Evolutionary conservation across 2,888 invertebrate species (phyloP).

Genomic region (Pseudeuparius sepicola): DNA sequence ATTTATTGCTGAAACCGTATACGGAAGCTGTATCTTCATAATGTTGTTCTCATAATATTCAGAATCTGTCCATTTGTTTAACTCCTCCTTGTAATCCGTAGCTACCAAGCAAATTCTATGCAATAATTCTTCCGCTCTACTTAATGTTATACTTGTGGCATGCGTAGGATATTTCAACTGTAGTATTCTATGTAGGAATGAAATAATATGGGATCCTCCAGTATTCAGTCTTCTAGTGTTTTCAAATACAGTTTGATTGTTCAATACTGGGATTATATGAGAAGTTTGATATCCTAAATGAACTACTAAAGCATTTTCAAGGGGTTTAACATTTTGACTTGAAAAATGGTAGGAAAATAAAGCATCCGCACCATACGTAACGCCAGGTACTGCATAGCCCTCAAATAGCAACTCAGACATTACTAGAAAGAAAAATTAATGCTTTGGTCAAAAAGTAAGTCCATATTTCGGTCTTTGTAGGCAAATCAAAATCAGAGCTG

Average conservation of each 20-base stretch:
- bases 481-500: no score
- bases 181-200: conserved; percentile 74
- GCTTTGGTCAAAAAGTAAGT: no score
- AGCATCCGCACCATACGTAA: conserved; percentile 81
- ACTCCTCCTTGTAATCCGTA: conserved; percentile 66
- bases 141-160: conserved; percentile 75
- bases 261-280: conserved; percentile 76
- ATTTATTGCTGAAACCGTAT: conserved; percentile 51
- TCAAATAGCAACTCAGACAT: conserved; percentile 93
- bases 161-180: conserved; percentile 92
- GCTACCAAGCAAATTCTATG: conserved; percentile 73
- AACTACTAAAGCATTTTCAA: conserved; percentile 62
- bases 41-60: conserved; percentile 78
- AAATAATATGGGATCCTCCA: conserved; percentile 73
- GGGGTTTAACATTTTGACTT: conserved; percentile 39
- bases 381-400: conserved; percentile 76
- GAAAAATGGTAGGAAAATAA: conserved; percentile 59
- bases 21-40: conserved; percentile 78
- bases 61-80: conserved; percentile 69
- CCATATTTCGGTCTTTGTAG: no score
- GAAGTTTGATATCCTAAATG: conserved; percentile 83
- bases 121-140: conserved; percentile 77
- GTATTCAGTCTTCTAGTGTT: conserved; percentile 75
- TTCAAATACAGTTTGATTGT: conserved; percentile 55
- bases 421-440: conserved; percentile 48